Base-by-base conservation (phyloP, 2,797 vertebrate genomes). In the Propithecus deckenii region DNA sequence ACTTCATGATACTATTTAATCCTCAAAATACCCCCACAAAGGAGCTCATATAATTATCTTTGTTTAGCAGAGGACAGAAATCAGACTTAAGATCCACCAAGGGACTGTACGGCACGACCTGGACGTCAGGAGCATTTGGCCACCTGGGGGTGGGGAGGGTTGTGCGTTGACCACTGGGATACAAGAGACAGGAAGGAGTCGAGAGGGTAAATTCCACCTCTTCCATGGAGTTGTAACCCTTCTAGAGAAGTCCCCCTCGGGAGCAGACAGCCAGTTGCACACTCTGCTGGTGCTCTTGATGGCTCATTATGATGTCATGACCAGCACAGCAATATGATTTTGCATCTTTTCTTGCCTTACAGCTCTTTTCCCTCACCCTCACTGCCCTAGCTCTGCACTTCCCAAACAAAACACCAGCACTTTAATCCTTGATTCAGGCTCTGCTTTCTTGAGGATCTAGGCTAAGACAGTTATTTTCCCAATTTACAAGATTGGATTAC, bases 61-160 rank as follows among this genome's bases (percentile, higher is more conserved):
- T 78, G 78, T 83, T 76, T 94, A 35, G 43, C 52, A 74, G 17
- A 87, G 41, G n/a, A 91, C 6, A 46, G 59, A 97, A 94, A 55
- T 35, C 71, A 85, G 52, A 71, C 52, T 85, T 59, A 81, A 23
- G 85, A 90, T 63, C 48, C 48, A 28, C 46, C 69, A 52, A 35
- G 7, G 3, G 43, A 12, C 50, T 85, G 57, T 8, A 50, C 23
- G 22, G 23, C 38, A 74, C 2, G 74, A 69, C 35, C 4, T 65
- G 79, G 91, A 74, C 18, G 35, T 38, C 41, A 90, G 11, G 8
- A 23, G 23, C 38, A n/a, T 28, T 38, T 11, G 25, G 35, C 79
- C 35, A 28, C n/a, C 38, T 4, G 4, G 6, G 4, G 15, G 63
- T 3, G 32, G n/a, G 63, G 32, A 2, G 10, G 8, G 46, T 10